These are phyloP conservation scores for Babylonia areolata DNA, from an alignment of 1,140 invertebrate species.

Conservation along the genomic window DNA sequence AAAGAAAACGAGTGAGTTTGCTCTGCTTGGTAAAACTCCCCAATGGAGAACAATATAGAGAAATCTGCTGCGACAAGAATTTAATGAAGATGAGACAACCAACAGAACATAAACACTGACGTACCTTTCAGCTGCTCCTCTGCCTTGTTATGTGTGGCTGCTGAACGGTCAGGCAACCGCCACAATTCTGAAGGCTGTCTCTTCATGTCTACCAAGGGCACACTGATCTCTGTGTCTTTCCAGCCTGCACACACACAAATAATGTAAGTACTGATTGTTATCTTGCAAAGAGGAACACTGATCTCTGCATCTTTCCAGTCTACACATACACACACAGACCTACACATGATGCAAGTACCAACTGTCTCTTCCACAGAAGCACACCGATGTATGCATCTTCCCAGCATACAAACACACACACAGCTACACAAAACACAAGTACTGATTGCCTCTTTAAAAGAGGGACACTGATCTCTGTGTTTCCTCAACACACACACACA, in stretches of 20 bases:
- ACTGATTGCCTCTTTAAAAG: too few species aligned
- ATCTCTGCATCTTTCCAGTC: background rate
- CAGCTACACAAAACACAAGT: too few species aligned
- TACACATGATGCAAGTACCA: too few species aligned
- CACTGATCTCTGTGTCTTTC: background rate
- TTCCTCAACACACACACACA: too few species aligned
- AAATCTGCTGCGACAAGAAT: background rate
- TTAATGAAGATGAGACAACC: too few species aligned
- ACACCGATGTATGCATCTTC: too few species aligned
- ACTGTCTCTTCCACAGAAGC: too few species aligned
- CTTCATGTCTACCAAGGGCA: slow-evolving; percentile 12
- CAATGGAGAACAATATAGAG: background rate
- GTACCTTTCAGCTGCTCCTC: slow-evolving; percentile 61
- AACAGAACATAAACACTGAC: background rate
- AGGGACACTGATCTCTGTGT: too few species aligned
- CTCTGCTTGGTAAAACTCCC: background rate
- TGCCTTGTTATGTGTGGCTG: slow-evolving; percentile 56
- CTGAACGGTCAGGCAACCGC: background rate
- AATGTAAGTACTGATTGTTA: background rate
- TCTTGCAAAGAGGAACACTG: background rate
- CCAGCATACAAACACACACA: too few species aligned
- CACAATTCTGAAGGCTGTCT: slow-evolving; percentile 1
- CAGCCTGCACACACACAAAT: background rate
- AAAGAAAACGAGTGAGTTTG: too few species aligned
- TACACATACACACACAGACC: background rate